A percentile compares a stretch with the other conserved stretches of the same genome.
Conservation (phyloP, 2,888 invertebrate species). For the Thecocarcelia acutangulata region DNA sequence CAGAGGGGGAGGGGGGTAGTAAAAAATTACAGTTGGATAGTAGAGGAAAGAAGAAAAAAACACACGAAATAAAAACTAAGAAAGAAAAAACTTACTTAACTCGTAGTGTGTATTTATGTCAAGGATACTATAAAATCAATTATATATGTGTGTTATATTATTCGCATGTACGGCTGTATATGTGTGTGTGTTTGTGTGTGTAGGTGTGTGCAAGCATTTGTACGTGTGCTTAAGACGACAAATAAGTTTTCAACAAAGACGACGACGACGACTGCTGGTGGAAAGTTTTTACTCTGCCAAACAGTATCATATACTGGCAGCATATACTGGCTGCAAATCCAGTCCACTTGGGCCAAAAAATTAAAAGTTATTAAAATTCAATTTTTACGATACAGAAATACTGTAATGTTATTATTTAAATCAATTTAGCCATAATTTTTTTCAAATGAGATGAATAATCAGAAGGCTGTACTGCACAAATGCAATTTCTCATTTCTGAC, state of each 20-base stretch:
- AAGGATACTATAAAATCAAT: slow-evolving; percentile 74
- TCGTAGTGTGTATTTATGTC: slow-evolving; percentile 70
- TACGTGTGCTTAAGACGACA: slow-evolving; percentile 11
- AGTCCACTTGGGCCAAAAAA: too few species aligned
- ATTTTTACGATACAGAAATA: too few species aligned
- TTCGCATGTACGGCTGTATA: not conserved
- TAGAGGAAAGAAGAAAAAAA: not conserved
- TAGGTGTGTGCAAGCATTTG: not conserved
- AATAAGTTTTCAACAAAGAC: slow-evolving; percentile 21
- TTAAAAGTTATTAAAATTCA: too few species aligned
- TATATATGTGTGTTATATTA: too few species aligned
- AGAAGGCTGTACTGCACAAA: too few species aligned
- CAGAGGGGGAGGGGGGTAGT: not conserved
- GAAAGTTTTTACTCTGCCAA: not conserved
- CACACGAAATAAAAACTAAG: slow-evolving; percentile 4
- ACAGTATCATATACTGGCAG: not conserved
- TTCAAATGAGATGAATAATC: too few species aligned
- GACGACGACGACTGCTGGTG: slow-evolving; percentile 12
- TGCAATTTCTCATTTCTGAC: too few species aligned
- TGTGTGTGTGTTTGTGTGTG: not conserved
- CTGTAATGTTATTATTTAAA: too few species aligned
- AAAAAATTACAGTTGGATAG: slow-evolving; percentile 3
- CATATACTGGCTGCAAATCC: not conserved
- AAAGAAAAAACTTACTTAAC: slow-evolving; percentile 38
- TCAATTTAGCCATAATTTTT: too few species aligned